A percentile compares a stretch with the other conserved stretches of the same genome.
phyloP scores from a whole-genome alignment of 2,113 vertebrate genomes.

The Carlito syrichta region DNA sequence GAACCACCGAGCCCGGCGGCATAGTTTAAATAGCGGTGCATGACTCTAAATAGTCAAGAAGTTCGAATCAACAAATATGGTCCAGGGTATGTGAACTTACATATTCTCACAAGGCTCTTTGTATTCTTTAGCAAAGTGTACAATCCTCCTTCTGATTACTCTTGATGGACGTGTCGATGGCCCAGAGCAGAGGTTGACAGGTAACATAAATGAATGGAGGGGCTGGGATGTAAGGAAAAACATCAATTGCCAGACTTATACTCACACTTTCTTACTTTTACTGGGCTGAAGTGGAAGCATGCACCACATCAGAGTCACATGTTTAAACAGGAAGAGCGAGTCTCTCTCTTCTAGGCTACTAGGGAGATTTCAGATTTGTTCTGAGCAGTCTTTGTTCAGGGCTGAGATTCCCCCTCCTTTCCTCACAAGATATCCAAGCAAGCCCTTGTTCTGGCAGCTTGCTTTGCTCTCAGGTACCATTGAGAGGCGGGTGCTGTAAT shows the following conservation, averaged over 20 bases:
- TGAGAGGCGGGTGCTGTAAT: neutral
- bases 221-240: neutral
- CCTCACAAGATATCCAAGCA: neutral
- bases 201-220: neutral
- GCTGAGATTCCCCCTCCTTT: neutral
- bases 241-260: neutral
- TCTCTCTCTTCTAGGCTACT: too few species aligned
- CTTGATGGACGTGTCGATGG: neutral
- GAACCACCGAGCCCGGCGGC: too few species aligned
- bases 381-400: too few species aligned
- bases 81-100: neutral
- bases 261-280: neutral
- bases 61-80: neutral
- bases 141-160: neutral
- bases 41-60: neutral
- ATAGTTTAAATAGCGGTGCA: neutral
- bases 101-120: neutral
- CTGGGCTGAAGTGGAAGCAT: neutral
- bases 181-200: neutral
- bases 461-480: neutral
- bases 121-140: neutral
- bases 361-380: too few species aligned
- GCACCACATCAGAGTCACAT: neutral
- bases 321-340: neutral
- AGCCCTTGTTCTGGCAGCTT: neutral